Conservation (phyloP, 2,113 vertebrate species). For the Ictalurus furcatus region DNA sequence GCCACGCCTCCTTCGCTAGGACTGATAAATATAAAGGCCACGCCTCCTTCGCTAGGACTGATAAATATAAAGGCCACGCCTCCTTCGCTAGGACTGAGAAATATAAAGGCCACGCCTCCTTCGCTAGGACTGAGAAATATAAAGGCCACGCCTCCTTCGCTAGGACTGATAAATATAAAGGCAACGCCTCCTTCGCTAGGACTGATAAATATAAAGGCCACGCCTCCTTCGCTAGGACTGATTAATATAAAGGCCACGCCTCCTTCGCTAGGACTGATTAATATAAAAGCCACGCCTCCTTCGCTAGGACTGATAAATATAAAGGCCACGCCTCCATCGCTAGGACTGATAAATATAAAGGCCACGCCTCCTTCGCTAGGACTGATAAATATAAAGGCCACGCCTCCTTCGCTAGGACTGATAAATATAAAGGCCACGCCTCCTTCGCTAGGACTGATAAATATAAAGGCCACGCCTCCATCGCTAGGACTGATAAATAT, state of each 20-base stretch:
- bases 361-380: not conserved
- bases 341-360: not conserved
- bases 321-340: not conserved
- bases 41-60: not conserved
- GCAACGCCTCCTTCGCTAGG: not conserved
- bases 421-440: not conserved
- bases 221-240: not conserved
- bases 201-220: no score
- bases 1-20: no score
- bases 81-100: not conserved
- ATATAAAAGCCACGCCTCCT: no score
- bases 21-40: no score
- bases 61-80: no score
- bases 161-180: not conserved
- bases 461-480: not conserved
- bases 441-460: not conserved
- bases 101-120: not conserved
- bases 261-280: not conserved
- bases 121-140: not conserved
- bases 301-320: not conserved
- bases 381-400: no score
- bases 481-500: no score
- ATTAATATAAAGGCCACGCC: not conserved
- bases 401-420: not conserved
- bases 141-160: not conserved